Evolutionary conservation across 2,113 vertebrate genomes (phyloP).

Genomic region (Crotalus horridus): DNA sequence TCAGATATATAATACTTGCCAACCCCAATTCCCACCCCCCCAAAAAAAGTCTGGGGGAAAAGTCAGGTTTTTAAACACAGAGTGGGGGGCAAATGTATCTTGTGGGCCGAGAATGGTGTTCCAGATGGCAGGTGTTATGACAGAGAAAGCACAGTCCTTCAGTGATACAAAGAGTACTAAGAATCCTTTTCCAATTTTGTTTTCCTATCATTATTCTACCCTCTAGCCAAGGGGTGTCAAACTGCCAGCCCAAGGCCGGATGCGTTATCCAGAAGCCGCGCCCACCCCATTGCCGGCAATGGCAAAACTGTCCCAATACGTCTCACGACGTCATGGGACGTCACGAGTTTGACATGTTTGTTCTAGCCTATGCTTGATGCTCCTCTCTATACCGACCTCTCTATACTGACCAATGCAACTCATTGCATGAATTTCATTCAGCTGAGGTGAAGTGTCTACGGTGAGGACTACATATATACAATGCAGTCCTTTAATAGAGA

Average conservation of each 20-base stretch:
- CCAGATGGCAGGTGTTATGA: not conserved
- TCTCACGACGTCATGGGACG: rapidly evolving
- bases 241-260: too few species aligned
- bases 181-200: not conserved
- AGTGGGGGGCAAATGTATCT: not conserved
- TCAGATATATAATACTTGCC: not conserved
- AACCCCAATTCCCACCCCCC: too few species aligned
- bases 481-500: not conserved
- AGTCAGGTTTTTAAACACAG: not conserved
- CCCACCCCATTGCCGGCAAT: too few species aligned
- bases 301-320: too few species aligned
- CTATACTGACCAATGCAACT: not conserved
- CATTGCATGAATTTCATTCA: not conserved
- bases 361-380: not conserved
- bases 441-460: not conserved
- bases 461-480: not conserved
- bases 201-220: not conserved
- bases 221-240: not conserved
- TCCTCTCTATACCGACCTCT: not conserved
- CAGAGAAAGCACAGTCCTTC: not conserved
- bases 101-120: not conserved
- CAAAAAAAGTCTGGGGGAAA: not conserved
- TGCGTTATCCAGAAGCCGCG: too few species aligned
- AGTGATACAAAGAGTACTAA: not conserved
- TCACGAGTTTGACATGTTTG: too few species aligned